Evolutionary conservation across 2,888 invertebrate species (phyloP).

Genomic region (Brachyptera risi): DNA sequence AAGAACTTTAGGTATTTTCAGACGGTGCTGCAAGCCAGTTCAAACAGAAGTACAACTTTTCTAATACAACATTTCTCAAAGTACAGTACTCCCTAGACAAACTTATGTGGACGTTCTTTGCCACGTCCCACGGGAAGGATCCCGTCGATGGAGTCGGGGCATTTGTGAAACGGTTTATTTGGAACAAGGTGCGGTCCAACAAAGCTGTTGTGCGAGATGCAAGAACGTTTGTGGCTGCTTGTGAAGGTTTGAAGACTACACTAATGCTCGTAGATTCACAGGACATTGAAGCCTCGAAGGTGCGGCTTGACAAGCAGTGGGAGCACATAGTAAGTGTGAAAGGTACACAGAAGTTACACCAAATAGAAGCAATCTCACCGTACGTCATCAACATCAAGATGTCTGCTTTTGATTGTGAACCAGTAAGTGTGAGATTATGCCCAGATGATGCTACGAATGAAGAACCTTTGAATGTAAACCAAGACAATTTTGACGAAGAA

Average conservation of each 20-base stretch:
- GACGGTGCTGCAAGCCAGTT: neutral
- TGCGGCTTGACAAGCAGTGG: neutral
- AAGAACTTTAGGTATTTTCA: neutral
- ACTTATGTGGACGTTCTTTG: too few species aligned
- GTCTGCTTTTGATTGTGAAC: neutral
- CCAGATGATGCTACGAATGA: neutral
- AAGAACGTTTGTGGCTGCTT: neutral
- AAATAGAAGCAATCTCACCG: neutral
- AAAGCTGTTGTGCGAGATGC: constrained; percentile 1
- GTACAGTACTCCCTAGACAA: too few species aligned
- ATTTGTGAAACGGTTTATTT: too few species aligned
- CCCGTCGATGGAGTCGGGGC: too few species aligned
- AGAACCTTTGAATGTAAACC: neutral
- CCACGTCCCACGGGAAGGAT: too few species aligned
- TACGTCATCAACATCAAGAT: neutral
- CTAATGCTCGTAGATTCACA: neutral
- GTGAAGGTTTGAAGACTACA: neutral
- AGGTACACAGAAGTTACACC: constrained; percentile 3
- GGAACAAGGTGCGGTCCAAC: neutral
- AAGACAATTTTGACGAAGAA: too few species aligned
- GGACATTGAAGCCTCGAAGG: neutral
- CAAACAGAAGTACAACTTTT: neutral
- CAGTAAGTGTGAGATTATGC: too few species aligned
- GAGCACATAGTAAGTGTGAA: neutral
- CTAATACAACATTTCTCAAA: neutral